Base-by-base conservation (phyloP, 2,888 invertebrate species). In the Notocelia uddmanniana region DNA sequence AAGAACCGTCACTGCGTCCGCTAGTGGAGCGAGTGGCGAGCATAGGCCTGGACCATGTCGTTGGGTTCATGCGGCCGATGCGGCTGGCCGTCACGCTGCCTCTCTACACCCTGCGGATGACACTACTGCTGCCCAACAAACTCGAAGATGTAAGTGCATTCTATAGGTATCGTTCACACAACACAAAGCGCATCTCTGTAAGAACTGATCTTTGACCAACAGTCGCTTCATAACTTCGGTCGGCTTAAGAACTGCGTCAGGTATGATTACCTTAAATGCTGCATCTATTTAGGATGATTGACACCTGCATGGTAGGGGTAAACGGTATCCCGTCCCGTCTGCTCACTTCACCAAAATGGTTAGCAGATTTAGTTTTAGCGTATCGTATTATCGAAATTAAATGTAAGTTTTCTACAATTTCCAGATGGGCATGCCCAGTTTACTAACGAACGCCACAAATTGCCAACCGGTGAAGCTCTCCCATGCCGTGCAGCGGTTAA, bases 81-180 rank as follows among this genome's bases (percentile, higher is more conserved):
- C 85, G 93, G 0, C 77, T 91, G 6, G 89, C 90, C 1, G 88
- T 85, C 45, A 86, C 85, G 1, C 68, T 94, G 52, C 94, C 94
- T 0, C 85, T 92, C 6, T 94, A 88, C 74, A 92, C 93, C 5
- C 82, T 94, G 26, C 90, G 94, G 48, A 93, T 92, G 90, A 91
- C 92, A 1, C 80, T 94, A 19, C 76, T 94, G 52, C 76, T 94
- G 66, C 92, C 92, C 3, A 88, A 85, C 64, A 94, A 94, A 81
- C 77, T 94, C 34, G 78, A 88, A 77, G 80, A 80, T 72, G 94
- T 94, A 79, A 82, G 89, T 85, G 57, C 48, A 57, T 73, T 50
- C 37, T 69, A 21, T 15, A n/a, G n/a, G n/a, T n/a, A 10, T 18
- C 9, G 9, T 26, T 3, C 6, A 10, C 23, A 18, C 18, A 18